Conservation (phyloP, 2,797 vertebrate species). For the Acanthornis magna region DNA sequence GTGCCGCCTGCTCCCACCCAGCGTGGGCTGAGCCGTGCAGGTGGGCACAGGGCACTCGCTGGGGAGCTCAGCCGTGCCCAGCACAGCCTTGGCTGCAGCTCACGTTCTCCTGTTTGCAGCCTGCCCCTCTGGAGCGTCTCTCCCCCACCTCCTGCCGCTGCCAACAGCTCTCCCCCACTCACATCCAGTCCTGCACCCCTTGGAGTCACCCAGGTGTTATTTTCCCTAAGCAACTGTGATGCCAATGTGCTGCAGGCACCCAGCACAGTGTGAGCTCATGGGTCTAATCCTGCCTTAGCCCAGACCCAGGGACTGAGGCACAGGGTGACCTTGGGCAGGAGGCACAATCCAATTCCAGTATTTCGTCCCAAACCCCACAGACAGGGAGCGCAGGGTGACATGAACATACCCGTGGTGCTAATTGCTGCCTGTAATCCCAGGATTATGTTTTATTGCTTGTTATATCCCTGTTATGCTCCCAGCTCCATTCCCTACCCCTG, state of each 20-base stretch:
- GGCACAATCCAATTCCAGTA: neutral
- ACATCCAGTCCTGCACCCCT: neutral
- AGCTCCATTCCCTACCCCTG: neutral
- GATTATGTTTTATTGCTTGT: neutral
- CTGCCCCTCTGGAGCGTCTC: neutral
- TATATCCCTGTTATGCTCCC: neutral
- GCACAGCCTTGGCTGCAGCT: neutral
- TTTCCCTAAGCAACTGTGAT: neutral
- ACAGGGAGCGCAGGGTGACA: neutral
- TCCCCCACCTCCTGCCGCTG: neutral
- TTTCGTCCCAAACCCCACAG: neutral
- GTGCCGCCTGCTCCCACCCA: neutral
- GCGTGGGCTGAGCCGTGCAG: neutral
- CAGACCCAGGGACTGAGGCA: neutral
- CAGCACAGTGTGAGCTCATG: neutral
- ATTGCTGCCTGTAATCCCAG: neutral
- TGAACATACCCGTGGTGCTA: fast-evolving
- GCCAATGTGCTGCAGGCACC: fast-evolving
- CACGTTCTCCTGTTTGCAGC: neutral
- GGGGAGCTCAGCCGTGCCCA: neutral
- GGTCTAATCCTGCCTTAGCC: neutral
- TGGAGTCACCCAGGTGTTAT: neutral
- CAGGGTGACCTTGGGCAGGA: neutral
- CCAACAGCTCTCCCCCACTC: neutral
- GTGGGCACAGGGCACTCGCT: neutral